Conservation (phyloP, 35 echinoderm and acorn worm genomes). For the Apostichopus californicus region DNA sequence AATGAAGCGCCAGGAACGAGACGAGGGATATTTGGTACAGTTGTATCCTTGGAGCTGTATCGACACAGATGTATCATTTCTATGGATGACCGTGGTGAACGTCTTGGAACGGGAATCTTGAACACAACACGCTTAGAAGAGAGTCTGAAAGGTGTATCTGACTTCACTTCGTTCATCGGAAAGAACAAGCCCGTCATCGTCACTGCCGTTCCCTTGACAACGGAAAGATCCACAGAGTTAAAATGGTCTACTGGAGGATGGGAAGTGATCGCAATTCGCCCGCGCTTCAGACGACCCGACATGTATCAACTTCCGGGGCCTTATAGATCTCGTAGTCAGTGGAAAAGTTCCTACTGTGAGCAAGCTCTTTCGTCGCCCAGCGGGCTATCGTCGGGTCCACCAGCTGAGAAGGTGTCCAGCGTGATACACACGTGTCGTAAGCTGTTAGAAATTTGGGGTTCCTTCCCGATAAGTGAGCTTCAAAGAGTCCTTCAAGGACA, state of each 20-base stretch:
- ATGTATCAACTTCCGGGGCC: neutral
- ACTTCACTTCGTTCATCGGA: neutral
- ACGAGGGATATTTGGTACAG: conserved; percentile 16
- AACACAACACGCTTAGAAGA: neutral
- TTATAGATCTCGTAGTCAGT: neutral
- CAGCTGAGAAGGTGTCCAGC: neutral
- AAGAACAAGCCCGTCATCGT: neutral
- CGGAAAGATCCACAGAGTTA: neutral
- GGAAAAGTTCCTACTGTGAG: conserved; percentile 14
- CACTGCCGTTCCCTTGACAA: neutral
- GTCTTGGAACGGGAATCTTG: conserved; percentile 12
- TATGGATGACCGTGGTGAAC: neutral
- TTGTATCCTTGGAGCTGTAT: neutral
- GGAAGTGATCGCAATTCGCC: conserved; percentile 4
- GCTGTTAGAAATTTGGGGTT: conserved; percentile 4
- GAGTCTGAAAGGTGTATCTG: neutral
- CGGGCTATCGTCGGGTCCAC: conserved; percentile 6
- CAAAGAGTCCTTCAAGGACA: neutral
- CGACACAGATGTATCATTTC: neutral
- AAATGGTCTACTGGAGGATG: neutral
- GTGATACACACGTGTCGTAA: neutral
- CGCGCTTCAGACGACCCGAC: neutral
- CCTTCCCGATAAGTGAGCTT: neutral
- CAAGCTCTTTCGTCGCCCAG: neutral
- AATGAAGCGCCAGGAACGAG: neutral